Base-by-base conservation (phyloP, 2,888 invertebrate genomes). In the Norana najaformis region DNA sequence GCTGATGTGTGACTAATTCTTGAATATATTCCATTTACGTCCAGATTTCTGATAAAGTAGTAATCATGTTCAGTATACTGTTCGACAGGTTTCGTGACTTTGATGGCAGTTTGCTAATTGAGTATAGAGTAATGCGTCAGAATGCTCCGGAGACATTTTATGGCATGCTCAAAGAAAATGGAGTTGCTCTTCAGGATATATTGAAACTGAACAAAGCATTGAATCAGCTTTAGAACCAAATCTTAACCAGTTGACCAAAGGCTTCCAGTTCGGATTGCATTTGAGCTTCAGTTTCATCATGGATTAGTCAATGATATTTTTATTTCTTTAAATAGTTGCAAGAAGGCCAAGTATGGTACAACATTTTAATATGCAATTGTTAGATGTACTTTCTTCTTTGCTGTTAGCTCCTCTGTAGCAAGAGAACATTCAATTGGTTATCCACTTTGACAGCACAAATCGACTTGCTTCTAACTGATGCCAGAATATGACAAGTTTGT, bases 81-180 rank as follows among this genome's bases (percentile, higher is more conserved):
- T 83, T 38, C n/a, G 18, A 39, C 30, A 90, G 90, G 90, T 89
- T 91, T 88, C 39, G 39, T 5, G 91, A 89, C 35, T 16, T 91
- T 39, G 90, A 91, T 89, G 91, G 90, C 14, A 35, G 88, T 39
- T 36, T 91, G 69, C 82, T 91, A 36, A 37, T 91, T 20, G 91
- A 91, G 89, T 39, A 89, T n/a, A 88, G 41, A 36, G 11, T 89
- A 18, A 92, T 94, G 36, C 92, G 92, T 47, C 89, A 91, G 6
- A 92, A 89, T 20, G 93, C 93, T 34, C 94, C 94, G 36, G 93
- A 93, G 38, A 93, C 92, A 90, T 93, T 93, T 92, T 93, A 93
- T 91, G 89, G 88, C 34, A 91, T 92, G 36, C 90, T 94, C 23
- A 88, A 83, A 89, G 90, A 91, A 35, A 89, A 90, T 37, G 36